phyloP scores from a whole-genome alignment of 2,113 vertebrate species.

The Plestiodon gilberti region DNA sequence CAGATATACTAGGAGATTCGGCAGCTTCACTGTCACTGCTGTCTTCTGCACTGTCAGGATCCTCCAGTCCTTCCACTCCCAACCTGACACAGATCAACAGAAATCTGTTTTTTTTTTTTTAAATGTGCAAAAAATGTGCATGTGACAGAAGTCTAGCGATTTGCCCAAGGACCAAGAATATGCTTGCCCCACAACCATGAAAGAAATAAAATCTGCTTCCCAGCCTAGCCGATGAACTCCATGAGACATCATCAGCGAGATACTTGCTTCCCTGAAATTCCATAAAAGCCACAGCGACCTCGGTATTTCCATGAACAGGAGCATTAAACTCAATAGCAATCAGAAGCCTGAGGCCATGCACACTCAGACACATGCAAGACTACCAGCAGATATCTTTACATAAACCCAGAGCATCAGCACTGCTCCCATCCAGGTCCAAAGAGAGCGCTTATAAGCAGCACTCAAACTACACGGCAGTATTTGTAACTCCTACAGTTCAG shows the following conservation, averaged over 20 bases:
- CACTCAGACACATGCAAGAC: not conserved
- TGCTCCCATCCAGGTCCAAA: not conserved
- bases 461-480: not conserved
- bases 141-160: not conserved
- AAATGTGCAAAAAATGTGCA: not conserved
- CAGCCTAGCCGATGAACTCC: not conserved
- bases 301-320: not conserved
- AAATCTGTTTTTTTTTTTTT: not conserved
- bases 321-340: no score
- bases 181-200: not conserved
- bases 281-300: not conserved
- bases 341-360: not conserved
- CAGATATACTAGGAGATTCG: slow-evolving; percentile 49
- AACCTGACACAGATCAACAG: slow-evolving; percentile 75
- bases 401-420: not conserved
- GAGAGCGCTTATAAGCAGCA: no score
- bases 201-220: not conserved
- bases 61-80: slow-evolving; percentile 76
- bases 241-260: not conserved
- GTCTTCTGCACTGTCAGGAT: slow-evolving; percentile 69
- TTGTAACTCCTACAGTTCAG: not conserved
- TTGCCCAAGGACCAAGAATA: not conserved
- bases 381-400: not conserved
- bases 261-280: not conserved
- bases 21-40: slow-evolving; percentile 72